Evolutionary conservation across 2,113 vertebrate species (phyloP), one percentile per base, ranked within the genome.

Genomic region (Amblyornis subalaris): DNA sequence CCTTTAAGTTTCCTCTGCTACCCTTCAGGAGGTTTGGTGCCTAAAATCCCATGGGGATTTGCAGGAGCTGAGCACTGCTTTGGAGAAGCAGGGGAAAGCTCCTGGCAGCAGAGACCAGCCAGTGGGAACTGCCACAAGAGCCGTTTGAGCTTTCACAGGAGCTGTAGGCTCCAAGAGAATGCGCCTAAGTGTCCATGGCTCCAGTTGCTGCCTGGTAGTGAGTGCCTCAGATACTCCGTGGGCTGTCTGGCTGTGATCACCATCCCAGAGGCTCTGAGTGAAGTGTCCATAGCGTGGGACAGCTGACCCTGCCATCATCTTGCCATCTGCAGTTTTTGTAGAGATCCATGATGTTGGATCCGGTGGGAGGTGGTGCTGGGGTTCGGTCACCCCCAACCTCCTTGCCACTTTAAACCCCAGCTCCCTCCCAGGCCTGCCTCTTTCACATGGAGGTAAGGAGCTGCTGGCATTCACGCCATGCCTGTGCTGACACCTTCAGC

Each of bases 221-320:
- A n/a, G n/a, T n/a, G n/a, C 20, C 42, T 51, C 75, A 53, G 36
- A 45, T 35, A 16, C 7, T 55, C 40, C 88, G 33, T 53, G 57
- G 17, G 38, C 44, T 51, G 10, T 65, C 33, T 80, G 60, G 40
- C 69, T 23, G 2, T 64, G 64, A 38, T 10, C 23, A n/a, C 24
- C 12, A 6, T 36, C 35, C 54, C 22, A 17, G 60, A 69, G 40
- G 11, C 28, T 80, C 65, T 87, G 42, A 65, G 18, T 14, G 17
- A 83, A 76, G 50, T 1, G 1, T 21, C 35, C 0, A 0, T 23
- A 33, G 13, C 53, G 45, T 1, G 1, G 42, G 2, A 36, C 60
- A 78, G 33, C 51, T 0, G 0, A 54, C 42, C 29, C 1, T 16
- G 33, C 19, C 40, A 38, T n/a, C 36, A 18, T 19, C 40, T 82